Percentiles rank a stretch among this genome's conserved stretches.
phyloP scores from a whole-genome alignment of 2,113 vertebrate genomes.

The Centropus bengalensis region DNA sequence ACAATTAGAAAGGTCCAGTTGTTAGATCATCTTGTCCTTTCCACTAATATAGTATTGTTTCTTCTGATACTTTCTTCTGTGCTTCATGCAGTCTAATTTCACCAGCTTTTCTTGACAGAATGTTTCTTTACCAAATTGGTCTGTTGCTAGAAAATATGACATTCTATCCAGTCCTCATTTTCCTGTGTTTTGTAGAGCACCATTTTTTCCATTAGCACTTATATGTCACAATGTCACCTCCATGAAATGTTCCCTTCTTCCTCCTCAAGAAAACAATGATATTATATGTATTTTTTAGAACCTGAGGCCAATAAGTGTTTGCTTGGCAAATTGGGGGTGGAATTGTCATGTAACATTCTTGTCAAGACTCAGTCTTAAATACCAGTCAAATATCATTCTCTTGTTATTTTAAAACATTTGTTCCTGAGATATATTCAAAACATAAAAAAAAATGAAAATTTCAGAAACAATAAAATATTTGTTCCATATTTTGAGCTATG shows the following conservation, averaged over 20 bases:
- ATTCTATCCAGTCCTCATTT: not conserved
- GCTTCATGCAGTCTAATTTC: not conserved
- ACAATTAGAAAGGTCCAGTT: not conserved
- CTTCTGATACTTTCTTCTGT: not conserved
- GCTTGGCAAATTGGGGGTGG: not conserved
- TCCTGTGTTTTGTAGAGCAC: not conserved
- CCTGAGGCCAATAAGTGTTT: accelerated
- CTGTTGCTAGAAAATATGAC: not conserved
- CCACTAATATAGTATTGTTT: not conserved
- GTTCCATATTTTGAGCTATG: not conserved
- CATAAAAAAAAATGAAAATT: not conserved
- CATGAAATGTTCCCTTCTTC: not conserved
- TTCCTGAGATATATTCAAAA: not conserved
- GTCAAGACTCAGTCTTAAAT: not conserved
- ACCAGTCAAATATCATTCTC: not conserved
- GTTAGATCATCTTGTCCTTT: not conserved
- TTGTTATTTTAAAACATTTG: not conserved
- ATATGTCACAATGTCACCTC: not conserved
- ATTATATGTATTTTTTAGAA: not conserved
- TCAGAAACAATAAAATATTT: not conserved
- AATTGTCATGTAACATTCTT: not conserved
- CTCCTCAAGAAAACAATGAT: not conserved
- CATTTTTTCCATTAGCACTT: not conserved
- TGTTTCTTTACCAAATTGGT: not conserved
- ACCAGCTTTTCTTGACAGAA: not conserved